These are phyloP conservation scores for Euborellia annulipes DNA, from an alignment of 1,140 invertebrate genomes.

Conservation along the genomic window DNA sequence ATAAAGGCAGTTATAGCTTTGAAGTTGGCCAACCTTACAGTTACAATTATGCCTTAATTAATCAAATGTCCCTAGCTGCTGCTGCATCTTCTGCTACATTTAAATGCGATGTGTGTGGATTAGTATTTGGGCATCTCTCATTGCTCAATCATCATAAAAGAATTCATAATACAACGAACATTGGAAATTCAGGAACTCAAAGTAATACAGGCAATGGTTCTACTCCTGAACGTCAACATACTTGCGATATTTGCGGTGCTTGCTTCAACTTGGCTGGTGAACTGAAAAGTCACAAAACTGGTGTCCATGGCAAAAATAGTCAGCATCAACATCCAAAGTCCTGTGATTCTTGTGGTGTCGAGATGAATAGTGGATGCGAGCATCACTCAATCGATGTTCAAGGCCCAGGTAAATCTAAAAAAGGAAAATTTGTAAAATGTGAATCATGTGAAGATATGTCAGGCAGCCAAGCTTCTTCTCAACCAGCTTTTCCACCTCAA, in stretches of 20 bases:
- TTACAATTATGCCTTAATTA: conserved; percentile 44
- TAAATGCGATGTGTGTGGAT: conserved; percentile 70
- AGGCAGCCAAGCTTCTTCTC: background rate
- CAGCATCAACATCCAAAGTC: conserved; percentile 19
- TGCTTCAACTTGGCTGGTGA: conserved; percentile 37
- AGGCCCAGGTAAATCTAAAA: conserved; percentile 24
- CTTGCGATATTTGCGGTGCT: conserved; percentile 38
- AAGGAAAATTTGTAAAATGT: conserved; percentile 21
- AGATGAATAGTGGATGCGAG: conserved; percentile 18
- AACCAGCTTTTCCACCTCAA: too few relatives aligned
- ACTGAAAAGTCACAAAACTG: conserved; percentile 27
- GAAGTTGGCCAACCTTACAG: conserved; percentile 50
- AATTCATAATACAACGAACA: conserved; percentile 41
- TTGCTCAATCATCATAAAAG: conserved; percentile 66
- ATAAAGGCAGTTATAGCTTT: conserved; percentile 42
- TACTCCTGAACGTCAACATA: conserved; percentile 30
- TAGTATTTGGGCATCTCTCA: conserved; percentile 62
- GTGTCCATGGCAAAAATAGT: conserved; percentile 11
- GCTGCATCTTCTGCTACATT: conserved; percentile 63
- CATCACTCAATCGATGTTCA: conserved; percentile 11
- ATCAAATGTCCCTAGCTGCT: conserved; percentile 37
- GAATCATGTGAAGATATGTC: conserved; percentile 15
- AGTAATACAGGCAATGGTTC: background rate
- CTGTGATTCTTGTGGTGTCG: conserved; percentile 30
- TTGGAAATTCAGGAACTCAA: conserved; percentile 28